A percentile compares a stretch with the other conserved stretches of the same genome.
Evolutionary conservation across 2,888 invertebrate species (phyloP).

Genomic region (Drosophila melanosoma): DNA sequence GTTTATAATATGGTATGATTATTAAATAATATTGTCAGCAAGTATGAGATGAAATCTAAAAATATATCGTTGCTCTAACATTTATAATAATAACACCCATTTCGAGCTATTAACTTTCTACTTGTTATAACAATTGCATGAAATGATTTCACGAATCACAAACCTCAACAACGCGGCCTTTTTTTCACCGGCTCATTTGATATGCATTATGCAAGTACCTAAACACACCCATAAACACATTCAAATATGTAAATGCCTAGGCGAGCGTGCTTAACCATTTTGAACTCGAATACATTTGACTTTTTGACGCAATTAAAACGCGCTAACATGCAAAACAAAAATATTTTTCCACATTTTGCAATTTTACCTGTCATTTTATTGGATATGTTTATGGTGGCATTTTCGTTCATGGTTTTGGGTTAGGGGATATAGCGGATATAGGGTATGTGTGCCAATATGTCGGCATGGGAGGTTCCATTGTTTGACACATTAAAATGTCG

Average conservation of each 20-base stretch:
- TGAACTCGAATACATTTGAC: constrained; percentile 58
- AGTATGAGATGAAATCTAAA: not conserved
- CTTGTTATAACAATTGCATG: constrained; percentile 32
- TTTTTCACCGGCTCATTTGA: constrained; percentile 55
- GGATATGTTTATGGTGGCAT: constrained; percentile 5
- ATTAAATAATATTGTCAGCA: not conserved
- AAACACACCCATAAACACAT: constrained; percentile 67
- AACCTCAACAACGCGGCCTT: constrained; percentile 34
- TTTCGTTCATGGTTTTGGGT: not conserved
- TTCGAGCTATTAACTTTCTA: constrained; percentile 24
- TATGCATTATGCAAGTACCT: constrained; percentile 65
- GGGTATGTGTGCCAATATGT: not conserved
- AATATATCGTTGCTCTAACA: not conserved
- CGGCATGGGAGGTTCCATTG: constrained; percentile 40
- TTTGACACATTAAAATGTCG: constrained; percentile 74
- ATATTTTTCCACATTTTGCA: constrained; percentile 36
- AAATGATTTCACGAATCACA: constrained; percentile 31
- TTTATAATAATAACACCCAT: not conserved
- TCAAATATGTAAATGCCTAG: constrained; percentile 42
- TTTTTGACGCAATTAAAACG: constrained; percentile 75
- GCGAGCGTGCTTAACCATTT: constrained; percentile 28
- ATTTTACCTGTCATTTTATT: constrained; percentile 32
- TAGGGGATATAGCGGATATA: not conserved
- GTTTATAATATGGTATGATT: not conserved
- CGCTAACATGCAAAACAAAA: constrained; percentile 53